Percentiles rank a stretch among this genome's conserved stretches.
Evolutionary conservation across 2,888 invertebrate species (phyloP).

Genomic region (Sphaerophoria rueppellii): DNA sequence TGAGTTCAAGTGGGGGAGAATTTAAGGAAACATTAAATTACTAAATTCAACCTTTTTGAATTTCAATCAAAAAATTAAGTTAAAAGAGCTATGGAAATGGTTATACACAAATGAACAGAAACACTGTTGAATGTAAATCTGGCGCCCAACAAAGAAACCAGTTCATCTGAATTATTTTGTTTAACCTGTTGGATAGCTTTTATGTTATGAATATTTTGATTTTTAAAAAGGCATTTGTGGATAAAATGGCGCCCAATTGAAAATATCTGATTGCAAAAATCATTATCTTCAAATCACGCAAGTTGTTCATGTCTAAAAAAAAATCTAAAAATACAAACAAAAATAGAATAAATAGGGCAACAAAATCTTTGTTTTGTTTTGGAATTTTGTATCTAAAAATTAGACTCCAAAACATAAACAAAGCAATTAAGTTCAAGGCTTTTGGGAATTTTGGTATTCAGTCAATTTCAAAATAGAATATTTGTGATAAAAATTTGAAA

Average conservation of each 20-base stretch:
- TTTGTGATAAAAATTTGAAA: not conserved
- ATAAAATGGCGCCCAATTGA: conserved; percentile 16
- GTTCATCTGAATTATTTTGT: no score
- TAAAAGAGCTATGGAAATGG: not conserved
- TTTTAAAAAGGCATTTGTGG: not conserved
- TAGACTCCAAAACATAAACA: not conserved
- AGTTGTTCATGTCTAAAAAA: not conserved
- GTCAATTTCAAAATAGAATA: not conserved
- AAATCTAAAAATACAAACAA: not conserved
- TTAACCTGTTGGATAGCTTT: no score
- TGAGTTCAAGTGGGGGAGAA: not conserved
- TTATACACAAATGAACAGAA: no score
- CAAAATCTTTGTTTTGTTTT: conserved; percentile 10
- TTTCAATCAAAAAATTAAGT: conserved; percentile 10
- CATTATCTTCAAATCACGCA: not conserved
- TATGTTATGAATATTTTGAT: not conserved
- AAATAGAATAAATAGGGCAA: not conserved
- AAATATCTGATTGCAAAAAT: not conserved
- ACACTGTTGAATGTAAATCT: no score
- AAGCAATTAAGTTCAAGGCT: conserved; percentile 8
- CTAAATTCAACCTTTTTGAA: conserved; percentile 18
- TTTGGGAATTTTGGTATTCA: not conserved
- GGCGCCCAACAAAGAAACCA: no score
- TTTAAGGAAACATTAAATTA: conserved; percentile 4
- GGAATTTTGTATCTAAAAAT: not conserved